A percentile compares a stretch with the other conserved stretches of the same genome.
phyloP scores from a whole-genome alignment of 2,797 vertebrate species.

The Labeo calbasu region DNA sequence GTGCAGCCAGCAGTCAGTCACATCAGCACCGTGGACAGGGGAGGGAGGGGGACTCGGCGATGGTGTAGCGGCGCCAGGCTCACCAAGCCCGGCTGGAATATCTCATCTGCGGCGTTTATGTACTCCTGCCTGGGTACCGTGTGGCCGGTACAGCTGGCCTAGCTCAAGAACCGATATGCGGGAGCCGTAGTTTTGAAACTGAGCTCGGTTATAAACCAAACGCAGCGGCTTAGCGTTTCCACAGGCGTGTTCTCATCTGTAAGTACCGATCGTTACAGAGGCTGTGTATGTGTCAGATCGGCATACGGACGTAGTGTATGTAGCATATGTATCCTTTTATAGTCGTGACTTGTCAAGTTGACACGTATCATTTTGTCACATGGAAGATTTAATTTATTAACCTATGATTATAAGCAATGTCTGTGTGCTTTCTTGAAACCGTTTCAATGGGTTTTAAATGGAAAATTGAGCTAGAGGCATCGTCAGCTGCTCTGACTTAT shows the following conservation, averaged over 20 bases:
- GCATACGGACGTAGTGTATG: background rate
- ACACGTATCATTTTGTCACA: background rate
- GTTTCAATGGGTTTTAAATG: constrained; percentile 1
- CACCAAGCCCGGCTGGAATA: constrained; percentile 74
- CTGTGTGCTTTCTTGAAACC: background rate
- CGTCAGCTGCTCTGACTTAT: constrained; percentile 27
- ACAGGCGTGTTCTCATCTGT: constrained; percentile 67
- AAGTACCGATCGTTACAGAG: constrained; percentile 67
- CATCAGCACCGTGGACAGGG: constrained; percentile 66
- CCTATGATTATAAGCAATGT: background rate
- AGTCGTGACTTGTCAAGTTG: constrained; percentile 7
- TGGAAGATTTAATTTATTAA: background rate
- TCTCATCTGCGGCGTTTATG: constrained; percentile 50
- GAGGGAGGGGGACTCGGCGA: constrained; percentile 54
- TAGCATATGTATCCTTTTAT: constrained; percentile 14
- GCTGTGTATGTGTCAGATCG: constrained; percentile 39
- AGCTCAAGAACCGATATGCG: constrained; percentile 56
- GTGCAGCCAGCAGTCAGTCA: constrained; percentile 61
- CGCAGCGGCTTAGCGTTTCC: constrained; percentile 58
- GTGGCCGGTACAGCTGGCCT: constrained; percentile 60
- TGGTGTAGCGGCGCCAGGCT: constrained; percentile 67
- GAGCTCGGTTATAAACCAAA: constrained; percentile 55
- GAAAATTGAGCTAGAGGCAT: constrained; percentile 41
- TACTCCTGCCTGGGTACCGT: constrained; percentile 73
- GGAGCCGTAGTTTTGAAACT: constrained; percentile 54